Evolutionary conservation across 2,797 vertebrate species (phyloP).

Genomic region (Artibeus lituratus): DNA sequence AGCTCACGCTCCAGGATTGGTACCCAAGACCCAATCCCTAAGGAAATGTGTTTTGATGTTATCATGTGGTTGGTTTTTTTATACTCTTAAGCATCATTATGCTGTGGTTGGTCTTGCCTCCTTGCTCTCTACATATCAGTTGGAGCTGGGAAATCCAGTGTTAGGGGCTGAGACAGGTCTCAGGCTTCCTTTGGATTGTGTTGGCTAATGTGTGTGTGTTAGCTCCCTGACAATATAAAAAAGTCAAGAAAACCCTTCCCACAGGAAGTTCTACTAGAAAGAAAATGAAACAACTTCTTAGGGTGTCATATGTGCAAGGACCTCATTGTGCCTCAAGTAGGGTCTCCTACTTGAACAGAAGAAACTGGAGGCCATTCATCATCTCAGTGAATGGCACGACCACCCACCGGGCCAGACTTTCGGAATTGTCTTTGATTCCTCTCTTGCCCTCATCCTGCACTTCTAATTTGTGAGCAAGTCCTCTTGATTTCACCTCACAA

Average conservation of each 20-base stretch:
- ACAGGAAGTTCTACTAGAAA: background rate
- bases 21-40: background rate
- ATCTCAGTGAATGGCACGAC: background rate
- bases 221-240: background rate
- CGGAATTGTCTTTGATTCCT: background rate
- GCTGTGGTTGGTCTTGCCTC: background rate
- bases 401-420: background rate
- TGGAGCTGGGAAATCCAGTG: background rate
- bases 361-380: background rate
- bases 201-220: background rate
- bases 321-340: background rate
- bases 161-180: background rate
- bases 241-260: background rate
- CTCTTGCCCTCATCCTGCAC: background rate
- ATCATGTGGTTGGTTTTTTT: background rate
- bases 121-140: no score
- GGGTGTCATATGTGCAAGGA: background rate
- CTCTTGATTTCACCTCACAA: background rate
- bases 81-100: background rate
- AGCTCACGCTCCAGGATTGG: background rate
- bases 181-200: background rate
- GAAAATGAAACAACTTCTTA: background rate
- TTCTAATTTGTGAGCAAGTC: background rate
- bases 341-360: background rate
- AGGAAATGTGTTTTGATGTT: background rate